Evolutionary conservation across 1,140 invertebrate genomes (phyloP).

Genomic region (Lutraria rhynchaena): DNA sequence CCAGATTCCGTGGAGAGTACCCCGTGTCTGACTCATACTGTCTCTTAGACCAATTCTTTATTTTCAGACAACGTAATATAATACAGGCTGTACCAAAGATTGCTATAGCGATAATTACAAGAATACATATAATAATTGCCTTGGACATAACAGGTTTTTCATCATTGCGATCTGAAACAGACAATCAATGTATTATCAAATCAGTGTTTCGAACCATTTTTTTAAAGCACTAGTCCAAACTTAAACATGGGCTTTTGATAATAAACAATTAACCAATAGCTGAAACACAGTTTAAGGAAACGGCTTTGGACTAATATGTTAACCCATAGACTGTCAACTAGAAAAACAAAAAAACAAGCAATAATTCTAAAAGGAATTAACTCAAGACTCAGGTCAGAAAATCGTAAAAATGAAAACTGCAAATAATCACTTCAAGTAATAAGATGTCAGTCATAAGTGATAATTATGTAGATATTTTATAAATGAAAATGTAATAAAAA

Average conservation of each 20-base stretch:
- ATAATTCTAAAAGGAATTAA: too few species aligned
- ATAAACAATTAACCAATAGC: neutral
- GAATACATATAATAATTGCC: conserved; percentile 22
- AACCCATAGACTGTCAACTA: neutral
- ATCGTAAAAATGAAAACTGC: too few species aligned
- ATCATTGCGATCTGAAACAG: conserved; percentile 24
- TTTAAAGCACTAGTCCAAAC: neutral
- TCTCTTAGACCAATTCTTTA: conserved; percentile 11
- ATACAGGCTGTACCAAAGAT: conserved; percentile 15
- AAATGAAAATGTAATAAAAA: too few species aligned
- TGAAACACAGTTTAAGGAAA: neutral
- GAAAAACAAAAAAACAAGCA: too few species aligned
- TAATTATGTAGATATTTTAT: too few species aligned
- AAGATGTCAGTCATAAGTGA: too few species aligned
- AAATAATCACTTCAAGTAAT: too few species aligned
- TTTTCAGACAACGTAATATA: conserved; percentile 19
- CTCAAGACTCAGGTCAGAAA: too few species aligned
- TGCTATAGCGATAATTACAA: conserved; percentile 8
- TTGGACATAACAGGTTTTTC: neutral
- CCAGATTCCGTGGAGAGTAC: conserved; percentile 6
- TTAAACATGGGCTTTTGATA: neutral
- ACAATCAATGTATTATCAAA: too few species aligned
- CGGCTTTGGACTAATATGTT: neutral
- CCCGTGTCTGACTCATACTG: conserved; percentile 8
- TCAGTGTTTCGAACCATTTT: too few species aligned